Base-by-base conservation (phyloP, 2,888 invertebrate species). In the Tipula confusa region DNA sequence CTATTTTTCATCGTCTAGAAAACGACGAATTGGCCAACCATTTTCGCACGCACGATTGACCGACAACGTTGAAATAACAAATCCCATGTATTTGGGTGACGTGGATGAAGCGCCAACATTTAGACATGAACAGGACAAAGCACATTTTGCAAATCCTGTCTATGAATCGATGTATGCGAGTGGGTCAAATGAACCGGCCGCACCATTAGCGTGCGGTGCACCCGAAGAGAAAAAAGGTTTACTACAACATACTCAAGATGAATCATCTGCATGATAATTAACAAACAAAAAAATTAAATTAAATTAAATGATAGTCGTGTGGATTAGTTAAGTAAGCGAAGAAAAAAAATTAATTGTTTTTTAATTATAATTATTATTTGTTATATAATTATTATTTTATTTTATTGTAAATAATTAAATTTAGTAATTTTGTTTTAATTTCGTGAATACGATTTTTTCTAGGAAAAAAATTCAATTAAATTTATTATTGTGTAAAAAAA, bases 91-190 rank as follows among this genome's bases (percentile, higher is more conserved):
- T 89, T 92, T 95, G 84, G 94, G 93, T 84, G 94, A 93, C 87
- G 91, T 92, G 85, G 95, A 95, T 85, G 92, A 93, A 86, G 93
- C 92, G 85, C 92, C 92, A 28, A 86, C 89, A 0, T 89, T 89
- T 85, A 87, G 88, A 1, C 92, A 92, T 85, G 91, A 91, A 86
- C 91, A 93, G 43, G 93, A 93, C 87, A 93, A 92, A 90, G 94
- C 94, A 31, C 95, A 96, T 89, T 96, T 96, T 91, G 94, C 94
- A 24, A 96, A 96, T 90, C 96, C 96, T 0, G 95, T 96, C 81
- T 96, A 96, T 90, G 96, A 96, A 87, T 95, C 94, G 83, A 93
- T 95, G 91, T 96, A 95, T 89, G 91, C 91, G 18, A 89, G 89
- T 83, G 89, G 87, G 7, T 88, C 87, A 38, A 86, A 86, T 48